These are phyloP conservation scores for Coluber constrictor DNA, from an alignment of 2,797 vertebrate species.

Conservation along the genomic window DNA sequence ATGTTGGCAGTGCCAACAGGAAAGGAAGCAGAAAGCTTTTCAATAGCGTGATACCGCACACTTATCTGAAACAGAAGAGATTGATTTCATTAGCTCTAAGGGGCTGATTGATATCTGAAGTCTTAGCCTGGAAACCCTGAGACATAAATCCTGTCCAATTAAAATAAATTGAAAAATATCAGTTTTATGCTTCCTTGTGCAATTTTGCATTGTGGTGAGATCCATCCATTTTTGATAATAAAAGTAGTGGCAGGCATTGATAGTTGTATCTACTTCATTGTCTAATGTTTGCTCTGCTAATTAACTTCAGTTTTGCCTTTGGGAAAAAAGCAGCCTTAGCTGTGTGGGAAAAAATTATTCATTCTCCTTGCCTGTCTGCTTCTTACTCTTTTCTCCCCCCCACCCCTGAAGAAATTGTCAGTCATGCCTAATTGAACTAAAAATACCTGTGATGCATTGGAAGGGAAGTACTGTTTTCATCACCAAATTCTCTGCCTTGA, in stretches of 20 bases:
- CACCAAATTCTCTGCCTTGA: conserved; percentile 12
- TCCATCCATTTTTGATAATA: conserved; percentile 43
- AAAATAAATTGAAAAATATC: conserved; percentile 22
- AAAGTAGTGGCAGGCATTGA: conserved; percentile 32
- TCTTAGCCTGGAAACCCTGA: conserved; percentile 26
- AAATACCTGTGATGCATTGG: conserved; percentile 54
- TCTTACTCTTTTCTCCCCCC: conserved; percentile 40
- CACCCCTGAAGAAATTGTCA: conserved; percentile 56
- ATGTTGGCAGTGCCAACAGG: conserved; percentile 40
- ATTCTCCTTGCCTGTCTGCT: conserved; percentile 39
- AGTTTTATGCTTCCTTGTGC: conserved; percentile 19
- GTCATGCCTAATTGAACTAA: conserved; percentile 60
- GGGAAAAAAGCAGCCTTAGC: conserved; percentile 41
- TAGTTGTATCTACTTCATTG: conserved; percentile 38
- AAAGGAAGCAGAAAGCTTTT: conserved; percentile 41
- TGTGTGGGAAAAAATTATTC: conserved; percentile 52
- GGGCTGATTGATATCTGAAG: conserved; percentile 49
- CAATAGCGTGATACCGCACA: conserved; percentile 6
- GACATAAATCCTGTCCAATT: conserved; percentile 44
- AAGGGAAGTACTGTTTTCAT: conserved; percentile 22
- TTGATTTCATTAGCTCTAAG: conserved; percentile 48
- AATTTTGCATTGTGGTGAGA: not conserved
- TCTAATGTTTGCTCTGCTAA: conserved; percentile 47
- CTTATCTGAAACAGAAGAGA: conserved; percentile 33
- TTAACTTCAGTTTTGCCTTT: conserved; percentile 52